Evolutionary conservation across 1,140 invertebrate species (phyloP), one percentile per base, ranked within the genome.

Genomic region (Onthophagus taurus): DNA sequence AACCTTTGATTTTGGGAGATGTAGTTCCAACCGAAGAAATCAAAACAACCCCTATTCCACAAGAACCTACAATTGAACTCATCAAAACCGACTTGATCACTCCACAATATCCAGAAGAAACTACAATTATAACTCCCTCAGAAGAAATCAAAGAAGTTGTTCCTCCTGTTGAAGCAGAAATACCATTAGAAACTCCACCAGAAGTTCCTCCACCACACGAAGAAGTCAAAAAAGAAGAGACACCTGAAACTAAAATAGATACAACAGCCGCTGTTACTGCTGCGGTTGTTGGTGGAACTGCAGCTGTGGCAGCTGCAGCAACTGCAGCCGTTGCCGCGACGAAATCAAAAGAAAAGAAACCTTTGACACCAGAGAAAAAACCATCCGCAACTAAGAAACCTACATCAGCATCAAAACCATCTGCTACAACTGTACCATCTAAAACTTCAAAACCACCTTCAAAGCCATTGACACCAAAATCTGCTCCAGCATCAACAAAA

Each of bases 351-450:
- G 44, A 47, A 3, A 56, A 47, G 12, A 42, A 20, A 3, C 55
- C 42, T 48, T 63, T 46, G 20, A 61, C 17, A 61, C 61, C 20
- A 17, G 21, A 21, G 29, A 52, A 43, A 17, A 41, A 4, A 51
- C 8, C 42, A 2, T 44, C 54, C 18, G 3, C 46, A 1, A 19
- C 55, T 0, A 21, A 51, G 23, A 49, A 43, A 37, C n/a, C 48
- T 0, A 52, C 55, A 2, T 45, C 48, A 7, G 23, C 53, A 26
- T 49, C 60, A 11, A 63, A 62, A 2, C 21, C 52, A 2, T 16
- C 52, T 58, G 31, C 57, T 55, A 4, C 58, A 55, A n/a, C 57
- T 13, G 42, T 53, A 6, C 36, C 59, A 2, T 57, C 59, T n/a
- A 67, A 65, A 49, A 12, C 57, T 2, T 8, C 42, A 0, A 42